These are phyloP conservation scores for Poecilia velifera DNA, from an alignment of 2,797 vertebrate species.

Conservation along the genomic window DNA sequence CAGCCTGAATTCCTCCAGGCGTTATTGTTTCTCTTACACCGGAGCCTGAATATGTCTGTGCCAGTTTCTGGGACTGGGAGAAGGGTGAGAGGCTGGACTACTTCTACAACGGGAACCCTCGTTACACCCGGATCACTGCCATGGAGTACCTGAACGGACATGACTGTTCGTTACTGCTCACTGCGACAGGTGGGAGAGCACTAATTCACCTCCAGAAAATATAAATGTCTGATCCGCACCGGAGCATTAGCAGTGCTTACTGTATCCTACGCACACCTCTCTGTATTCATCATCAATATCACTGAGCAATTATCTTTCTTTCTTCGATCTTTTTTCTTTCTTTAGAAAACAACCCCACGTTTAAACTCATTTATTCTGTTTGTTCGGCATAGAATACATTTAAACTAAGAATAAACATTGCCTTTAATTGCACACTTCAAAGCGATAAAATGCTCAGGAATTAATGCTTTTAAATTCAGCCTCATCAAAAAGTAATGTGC, in stretches of 20 bases:
- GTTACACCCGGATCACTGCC: constrained; percentile 94
- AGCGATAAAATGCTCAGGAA: constrained; percentile 29
- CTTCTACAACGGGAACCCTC: constrained; percentile 97
- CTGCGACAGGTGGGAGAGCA: constrained; percentile 86
- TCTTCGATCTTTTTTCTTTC: constrained; percentile 36
- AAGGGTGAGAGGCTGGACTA: constrained; percentile 96
- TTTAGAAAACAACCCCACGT: constrained; percentile 12
- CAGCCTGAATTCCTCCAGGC: background rate
- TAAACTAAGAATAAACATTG: constrained; percentile 18
- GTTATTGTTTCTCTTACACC: background rate
- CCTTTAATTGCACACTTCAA: constrained; percentile 24
- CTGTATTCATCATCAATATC: constrained; percentile 51
- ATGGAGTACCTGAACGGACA: constrained; percentile 98
- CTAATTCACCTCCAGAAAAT: background rate
- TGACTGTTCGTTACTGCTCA: constrained; percentile 94
- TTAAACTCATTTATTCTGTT: constrained; percentile 43
- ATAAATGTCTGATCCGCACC: constrained; percentile 14
- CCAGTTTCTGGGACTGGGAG: constrained; percentile 98
- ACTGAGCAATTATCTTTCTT: constrained; percentile 50
- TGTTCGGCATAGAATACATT: constrained; percentile 10
- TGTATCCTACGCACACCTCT: constrained; percentile 22
- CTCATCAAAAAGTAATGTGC: constrained; percentile 60
- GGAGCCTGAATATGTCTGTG: constrained; percentile 8
- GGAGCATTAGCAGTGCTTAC: constrained; percentile 37
- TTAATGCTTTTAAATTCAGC: constrained; percentile 48